Percentiles rank a stretch among this genome's conserved stretches.
Evolutionary conservation across 2,113 vertebrate genomes (phyloP).

Genomic region (Crocuta crocuta): DNA sequence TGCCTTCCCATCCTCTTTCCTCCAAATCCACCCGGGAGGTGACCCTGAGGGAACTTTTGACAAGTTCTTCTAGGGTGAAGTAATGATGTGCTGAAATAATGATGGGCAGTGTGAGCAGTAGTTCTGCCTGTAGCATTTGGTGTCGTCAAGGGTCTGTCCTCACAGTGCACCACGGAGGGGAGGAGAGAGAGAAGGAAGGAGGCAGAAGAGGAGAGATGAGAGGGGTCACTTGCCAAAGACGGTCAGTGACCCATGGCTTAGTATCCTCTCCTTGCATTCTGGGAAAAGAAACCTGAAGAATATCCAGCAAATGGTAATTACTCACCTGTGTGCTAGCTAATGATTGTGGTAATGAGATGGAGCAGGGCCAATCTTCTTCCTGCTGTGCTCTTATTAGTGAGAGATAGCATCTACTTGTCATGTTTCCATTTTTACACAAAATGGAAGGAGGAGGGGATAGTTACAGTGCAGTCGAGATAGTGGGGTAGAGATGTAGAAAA

Average conservation of each 20-base stretch:
- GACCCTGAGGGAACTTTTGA: not conserved
- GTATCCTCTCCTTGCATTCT: not conserved
- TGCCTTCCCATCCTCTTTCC: not conserved
- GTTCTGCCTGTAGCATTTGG: not conserved
- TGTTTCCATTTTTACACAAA: conserved; percentile 58
- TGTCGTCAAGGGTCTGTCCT: not conserved
- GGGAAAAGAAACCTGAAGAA: not conserved
- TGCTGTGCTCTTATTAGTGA: conserved; percentile 69
- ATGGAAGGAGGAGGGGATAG: not conserved
- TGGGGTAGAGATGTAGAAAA: not conserved
- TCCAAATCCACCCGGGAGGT: not conserved
- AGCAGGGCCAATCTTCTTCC: conserved; percentile 64
- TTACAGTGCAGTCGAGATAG: not conserved
- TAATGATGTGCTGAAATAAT: not conserved
- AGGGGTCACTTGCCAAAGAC: not conserved
- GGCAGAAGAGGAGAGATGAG: not conserved
- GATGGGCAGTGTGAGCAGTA: not conserved
- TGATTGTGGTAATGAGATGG: conserved; percentile 68
- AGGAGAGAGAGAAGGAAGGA: not conserved
- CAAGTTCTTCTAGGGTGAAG: not conserved
- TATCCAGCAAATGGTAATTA: conserved; percentile 70
- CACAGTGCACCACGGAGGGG: not conserved
- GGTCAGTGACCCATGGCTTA: not conserved
- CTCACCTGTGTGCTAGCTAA: conserved; percentile 68
- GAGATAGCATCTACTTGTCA: conserved; percentile 58